Evolutionary conservation across 2,113 vertebrate species (phyloP).

Genomic region (Otus sunia): DNA sequence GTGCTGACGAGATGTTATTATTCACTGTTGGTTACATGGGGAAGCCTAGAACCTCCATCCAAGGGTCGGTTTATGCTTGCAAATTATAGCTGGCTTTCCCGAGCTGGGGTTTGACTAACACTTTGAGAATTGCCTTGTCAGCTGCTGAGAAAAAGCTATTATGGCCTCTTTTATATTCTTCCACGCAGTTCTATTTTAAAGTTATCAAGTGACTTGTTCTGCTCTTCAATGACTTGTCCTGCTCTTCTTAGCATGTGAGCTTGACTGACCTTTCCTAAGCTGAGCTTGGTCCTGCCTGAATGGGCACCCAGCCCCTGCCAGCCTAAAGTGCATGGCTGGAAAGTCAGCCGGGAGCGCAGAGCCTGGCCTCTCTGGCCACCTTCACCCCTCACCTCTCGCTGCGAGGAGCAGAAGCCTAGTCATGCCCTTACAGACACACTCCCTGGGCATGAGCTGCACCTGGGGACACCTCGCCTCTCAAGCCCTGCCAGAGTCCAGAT

Average conservation of each 20-base stretch:
- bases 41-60: neutral
- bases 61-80: neutral
- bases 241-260: neutral
- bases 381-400: fast-evolving
- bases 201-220: neutral
- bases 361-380: neutral
- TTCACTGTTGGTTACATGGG: neutral
- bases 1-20: neutral
- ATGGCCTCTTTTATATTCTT: neutral
- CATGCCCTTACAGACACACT: fast-evolving
- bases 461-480: neutral
- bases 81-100: neutral
- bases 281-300: neutral
- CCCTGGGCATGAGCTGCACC: fast-evolving
- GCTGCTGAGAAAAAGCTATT: neutral
- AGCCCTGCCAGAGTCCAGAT: too few relatives aligned
- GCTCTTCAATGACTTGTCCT: neutral
- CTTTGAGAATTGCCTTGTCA: neutral
- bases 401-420: neutral
- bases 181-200: neutral
- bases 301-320: neutral
- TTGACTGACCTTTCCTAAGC: neutral
- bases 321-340: neutral
- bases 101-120: neutral
- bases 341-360: neutral